phyloP scores from a whole-genome alignment of 2,113 vertebrate genomes.

The Nannospalax galili region DNA sequence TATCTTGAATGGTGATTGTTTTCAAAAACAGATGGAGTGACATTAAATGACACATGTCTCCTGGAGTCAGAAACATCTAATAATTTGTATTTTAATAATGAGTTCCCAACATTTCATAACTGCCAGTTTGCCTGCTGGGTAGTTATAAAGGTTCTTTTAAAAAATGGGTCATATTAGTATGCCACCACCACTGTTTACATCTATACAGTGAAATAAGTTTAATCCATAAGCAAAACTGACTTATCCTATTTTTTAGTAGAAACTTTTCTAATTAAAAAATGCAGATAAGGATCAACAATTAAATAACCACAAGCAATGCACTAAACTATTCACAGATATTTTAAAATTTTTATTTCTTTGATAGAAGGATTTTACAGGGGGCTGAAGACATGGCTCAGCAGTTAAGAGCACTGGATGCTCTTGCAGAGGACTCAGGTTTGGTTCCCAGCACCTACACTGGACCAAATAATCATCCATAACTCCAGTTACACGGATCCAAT shows the following conservation, averaged over 20 bases:
- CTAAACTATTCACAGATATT: not conserved
- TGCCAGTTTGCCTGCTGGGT: conserved; percentile 36
- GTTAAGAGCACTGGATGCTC: too few relatives aligned
- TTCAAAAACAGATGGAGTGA: conserved; percentile 54
- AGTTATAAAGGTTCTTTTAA: conserved; percentile 51
- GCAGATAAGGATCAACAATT: not conserved
- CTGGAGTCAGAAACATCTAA: conserved; percentile 55
- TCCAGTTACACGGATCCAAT: too few relatives aligned
- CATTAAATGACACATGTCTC: conserved; percentile 59
- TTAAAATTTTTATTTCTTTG: too few relatives aligned
- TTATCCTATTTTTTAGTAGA: not conserved
- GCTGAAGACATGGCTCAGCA: too few relatives aligned
- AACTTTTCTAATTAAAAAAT: not conserved
- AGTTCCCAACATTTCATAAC: conserved; percentile 45
- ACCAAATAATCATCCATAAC: too few relatives aligned
- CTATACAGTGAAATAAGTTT: not conserved
- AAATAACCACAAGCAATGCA: not conserved
- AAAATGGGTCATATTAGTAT: conserved; percentile 51
- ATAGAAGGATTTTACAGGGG: too few relatives aligned
- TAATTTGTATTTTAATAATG: conserved; percentile 55
- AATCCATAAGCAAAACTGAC: conserved; percentile 14
- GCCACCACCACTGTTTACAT: not conserved
- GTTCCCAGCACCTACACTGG: too few relatives aligned
- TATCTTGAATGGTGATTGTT: conserved; percentile 57
- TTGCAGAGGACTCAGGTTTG: too few relatives aligned